phyloP scores from a whole-genome alignment of 2,113 vertebrate species.

The Bettongia penicillata region DNA sequence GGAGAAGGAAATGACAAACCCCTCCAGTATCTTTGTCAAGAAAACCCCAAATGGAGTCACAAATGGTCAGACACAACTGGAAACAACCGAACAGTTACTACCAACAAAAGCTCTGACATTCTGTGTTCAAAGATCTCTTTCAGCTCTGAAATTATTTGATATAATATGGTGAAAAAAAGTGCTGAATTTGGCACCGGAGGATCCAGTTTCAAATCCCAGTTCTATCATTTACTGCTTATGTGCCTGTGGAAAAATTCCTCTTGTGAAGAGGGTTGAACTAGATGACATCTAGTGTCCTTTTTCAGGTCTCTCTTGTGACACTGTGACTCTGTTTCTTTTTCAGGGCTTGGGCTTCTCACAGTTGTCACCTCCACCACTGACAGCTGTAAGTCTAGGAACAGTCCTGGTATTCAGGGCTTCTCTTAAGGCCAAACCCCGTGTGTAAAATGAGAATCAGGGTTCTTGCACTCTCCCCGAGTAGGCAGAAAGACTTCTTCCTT shows the following conservation, averaged over 20 bases:
- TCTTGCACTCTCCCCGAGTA: background rate
- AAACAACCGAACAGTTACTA: background rate
- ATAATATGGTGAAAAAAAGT: background rate
- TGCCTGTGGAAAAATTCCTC: background rate
- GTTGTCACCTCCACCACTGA: background rate
- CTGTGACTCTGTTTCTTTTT: background rate
- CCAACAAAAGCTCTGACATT: background rate
- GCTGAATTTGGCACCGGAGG: background rate
- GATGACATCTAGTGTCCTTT: background rate
- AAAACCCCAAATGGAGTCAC: background rate
- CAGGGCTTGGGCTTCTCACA: background rate
- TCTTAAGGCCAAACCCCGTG: background rate
- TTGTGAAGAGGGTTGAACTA: background rate
- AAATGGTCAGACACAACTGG: no score
- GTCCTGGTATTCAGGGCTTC: background rate
- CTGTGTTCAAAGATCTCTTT: background rate
- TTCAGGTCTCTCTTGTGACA: background rate
- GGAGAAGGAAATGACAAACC: background rate
- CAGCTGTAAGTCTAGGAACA: background rate
- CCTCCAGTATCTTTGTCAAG: background rate
- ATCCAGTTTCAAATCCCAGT: background rate
- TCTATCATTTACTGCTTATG: background rate
- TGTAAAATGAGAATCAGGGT: background rate
- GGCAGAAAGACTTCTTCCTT: background rate
- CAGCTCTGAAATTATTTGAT: background rate